Evolutionary conservation across 2,797 vertebrate species (phyloP).

Genomic region (Betta splendens): DNA sequence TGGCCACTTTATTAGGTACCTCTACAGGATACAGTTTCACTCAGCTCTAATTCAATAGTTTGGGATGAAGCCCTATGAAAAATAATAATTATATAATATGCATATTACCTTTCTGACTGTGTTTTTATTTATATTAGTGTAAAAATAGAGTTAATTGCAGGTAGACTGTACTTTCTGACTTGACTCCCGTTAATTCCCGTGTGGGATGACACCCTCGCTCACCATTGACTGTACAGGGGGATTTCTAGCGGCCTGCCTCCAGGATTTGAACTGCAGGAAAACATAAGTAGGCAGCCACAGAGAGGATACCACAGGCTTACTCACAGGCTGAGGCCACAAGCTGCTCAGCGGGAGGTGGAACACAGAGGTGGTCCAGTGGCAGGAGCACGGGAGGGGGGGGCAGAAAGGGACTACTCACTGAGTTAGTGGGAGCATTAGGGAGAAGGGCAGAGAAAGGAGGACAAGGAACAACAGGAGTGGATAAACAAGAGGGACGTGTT

Average conservation of each 20-base stretch:
- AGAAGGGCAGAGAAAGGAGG: neutral
- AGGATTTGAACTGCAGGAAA: slow-evolving; percentile 42
- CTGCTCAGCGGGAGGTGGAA: slow-evolving; percentile 43
- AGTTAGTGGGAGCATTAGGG: slow-evolving; percentile 24
- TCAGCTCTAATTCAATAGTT: too few relatives aligned
- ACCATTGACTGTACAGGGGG: slow-evolving; percentile 36
- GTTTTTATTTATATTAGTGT: too few relatives aligned
- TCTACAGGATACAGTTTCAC: too few relatives aligned
- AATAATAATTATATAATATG: too few relatives aligned
- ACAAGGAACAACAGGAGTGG: neutral
- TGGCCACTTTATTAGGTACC: too few relatives aligned
- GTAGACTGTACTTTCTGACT: slow-evolving; percentile 34
- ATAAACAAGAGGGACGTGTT: neutral
- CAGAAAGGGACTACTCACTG: slow-evolving; percentile 5
- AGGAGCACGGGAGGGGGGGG: neutral
- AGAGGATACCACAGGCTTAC: slow-evolving; percentile 33
- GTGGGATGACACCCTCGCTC: slow-evolving; percentile 40
- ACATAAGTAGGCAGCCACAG: slow-evolving; percentile 41
- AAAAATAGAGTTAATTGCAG: too few relatives aligned
- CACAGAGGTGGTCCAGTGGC: slow-evolving; percentile 11
- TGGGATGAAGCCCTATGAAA: too few relatives aligned
- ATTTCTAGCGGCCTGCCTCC: slow-evolving; percentile 36
- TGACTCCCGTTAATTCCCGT: slow-evolving; percentile 20
- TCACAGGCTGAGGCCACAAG: slow-evolving; percentile 39
- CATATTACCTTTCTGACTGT: too few relatives aligned